Percentiles rank a stretch among this genome's conserved stretches.
Evolutionary conservation across 2,113 vertebrate species (phyloP).

Genomic region (Conger conger): DNA sequence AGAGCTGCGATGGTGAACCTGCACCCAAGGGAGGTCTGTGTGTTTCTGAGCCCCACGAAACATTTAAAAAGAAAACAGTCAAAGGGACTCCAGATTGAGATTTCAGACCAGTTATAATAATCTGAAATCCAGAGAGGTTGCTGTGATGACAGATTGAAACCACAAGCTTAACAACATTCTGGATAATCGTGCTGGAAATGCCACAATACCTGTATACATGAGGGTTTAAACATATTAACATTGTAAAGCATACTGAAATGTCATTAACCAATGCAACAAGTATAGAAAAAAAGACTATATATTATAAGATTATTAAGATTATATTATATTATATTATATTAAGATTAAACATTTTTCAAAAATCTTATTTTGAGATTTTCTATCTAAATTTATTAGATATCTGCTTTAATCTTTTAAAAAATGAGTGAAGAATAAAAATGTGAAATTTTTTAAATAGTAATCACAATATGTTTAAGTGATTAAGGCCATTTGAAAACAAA

Average conservation of each 20-base stretch:
- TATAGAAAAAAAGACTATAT: not conserved
- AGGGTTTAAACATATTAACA: not conserved
- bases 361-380: too few relatives aligned
- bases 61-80: slow-evolving; percentile 13
- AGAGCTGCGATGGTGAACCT: not conserved
- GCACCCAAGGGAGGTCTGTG: slow-evolving; percentile 7
- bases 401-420: too few relatives aligned
- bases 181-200: not conserved
- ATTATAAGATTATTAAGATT: too few relatives aligned
- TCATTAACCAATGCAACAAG: not conserved
- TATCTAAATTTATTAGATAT: too few relatives aligned
- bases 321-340: too few relatives aligned
- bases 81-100: slow-evolving; percentile 19
- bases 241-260: not conserved
- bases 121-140: slow-evolving; percentile 1
- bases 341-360: not conserved
- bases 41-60: not conserved
- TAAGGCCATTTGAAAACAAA: not conserved
- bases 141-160: not conserved
- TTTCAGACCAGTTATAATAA: slow-evolving; percentile 3
- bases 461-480: not conserved
- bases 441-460: not conserved
- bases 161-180: not conserved
- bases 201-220: not conserved
- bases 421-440: too few relatives aligned